Evolutionary conservation across 2,113 vertebrate species (phyloP).

Genomic region (Chamaea fasciata): DNA sequence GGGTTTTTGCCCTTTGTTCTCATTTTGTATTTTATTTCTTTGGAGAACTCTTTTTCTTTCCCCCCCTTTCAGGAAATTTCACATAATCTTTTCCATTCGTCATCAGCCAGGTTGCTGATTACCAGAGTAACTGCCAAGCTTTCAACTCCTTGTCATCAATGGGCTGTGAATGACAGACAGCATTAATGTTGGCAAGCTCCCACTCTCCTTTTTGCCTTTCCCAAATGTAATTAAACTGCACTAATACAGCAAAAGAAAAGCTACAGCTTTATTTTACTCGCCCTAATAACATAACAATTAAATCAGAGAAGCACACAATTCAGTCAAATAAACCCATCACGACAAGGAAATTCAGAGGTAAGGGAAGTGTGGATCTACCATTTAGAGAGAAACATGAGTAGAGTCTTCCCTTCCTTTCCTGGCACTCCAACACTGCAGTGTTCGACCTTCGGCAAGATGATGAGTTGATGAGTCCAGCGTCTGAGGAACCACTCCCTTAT

Average conservation of each 20-base stretch:
- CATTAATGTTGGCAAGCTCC: slow-evolving; percentile 67
- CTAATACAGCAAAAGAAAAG: slow-evolving; percentile 59
- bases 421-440: not conserved
- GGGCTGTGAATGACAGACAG: slow-evolving; percentile 70
- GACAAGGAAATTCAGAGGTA: slow-evolving; percentile 37
- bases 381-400: not conserved
- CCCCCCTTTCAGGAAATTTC: slow-evolving; percentile 49
- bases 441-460: not conserved
- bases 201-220: slow-evolving; percentile 65
- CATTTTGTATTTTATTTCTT: slow-evolving; percentile 42
- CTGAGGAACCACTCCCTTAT: not conserved
- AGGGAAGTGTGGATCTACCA: not conserved
- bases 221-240: slow-evolving; percentile 67
- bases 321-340: slow-evolving; percentile 24
- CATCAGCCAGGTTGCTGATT: slow-evolving; percentile 71
- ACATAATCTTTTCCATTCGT: slow-evolving; percentile 66
- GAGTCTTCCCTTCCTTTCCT: not conserved
- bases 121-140: slow-evolving; percentile 67
- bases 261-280: slow-evolving; percentile 65
- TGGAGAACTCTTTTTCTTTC: not conserved
- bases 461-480: not conserved
- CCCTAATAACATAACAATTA: slow-evolving; percentile 56
- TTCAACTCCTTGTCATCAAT: slow-evolving; percentile 73
- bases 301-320: slow-evolving; percentile 44
- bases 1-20: slow-evolving; percentile 37